A percentile compares a stretch with the other conserved stretches of the same genome.
phyloP scores from a whole-genome alignment of 2,888 invertebrate species.

The Eristalinus sepulchralis region DNA sequence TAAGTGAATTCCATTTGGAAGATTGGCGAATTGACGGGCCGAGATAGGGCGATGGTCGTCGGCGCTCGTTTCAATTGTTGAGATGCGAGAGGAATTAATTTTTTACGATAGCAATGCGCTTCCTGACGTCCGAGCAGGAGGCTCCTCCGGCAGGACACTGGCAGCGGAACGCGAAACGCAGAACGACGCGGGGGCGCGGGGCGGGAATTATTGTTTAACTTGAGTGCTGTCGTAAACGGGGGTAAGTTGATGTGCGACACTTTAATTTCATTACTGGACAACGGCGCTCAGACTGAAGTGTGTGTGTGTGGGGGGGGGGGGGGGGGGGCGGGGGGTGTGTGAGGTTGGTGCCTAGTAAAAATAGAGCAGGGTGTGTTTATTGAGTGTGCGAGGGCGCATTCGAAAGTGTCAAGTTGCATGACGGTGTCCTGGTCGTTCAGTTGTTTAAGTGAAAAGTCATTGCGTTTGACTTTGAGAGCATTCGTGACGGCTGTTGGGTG shows the following conservation, averaged over 20 bases:
- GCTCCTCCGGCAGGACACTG: not conserved
- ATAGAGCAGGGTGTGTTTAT: not conserved
- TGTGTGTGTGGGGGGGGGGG: too few species aligned
- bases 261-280: slow-evolving; percentile 33
- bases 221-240: slow-evolving; percentile 47
- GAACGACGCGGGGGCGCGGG: not conserved
- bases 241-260: slow-evolving; percentile 21
- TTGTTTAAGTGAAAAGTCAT: not conserved
- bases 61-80: slow-evolving; percentile 47
- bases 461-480: not conserved
- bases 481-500: not conserved
- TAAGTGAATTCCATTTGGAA: slow-evolving; percentile 58
- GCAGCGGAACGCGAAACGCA: not conserved
- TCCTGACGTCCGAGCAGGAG: not conserved
- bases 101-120: slow-evolving; percentile 14
- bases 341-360: not conserved
- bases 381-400: not conserved
- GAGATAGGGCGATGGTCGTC: not conserved
- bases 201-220: slow-evolving; percentile 53
- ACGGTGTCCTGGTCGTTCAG: not conserved
- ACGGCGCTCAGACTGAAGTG: too few species aligned
- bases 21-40: slow-evolving; percentile 28
- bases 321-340: not conserved
- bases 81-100: slow-evolving; percentile 40
- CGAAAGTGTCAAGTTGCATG: not conserved